Percentiles rank a stretch among this genome's conserved stretches.
These are phyloP conservation scores for Chloroceryle amazona DNA, from an alignment of 2,797 vertebrate species.

Conservation along the genomic window DNA sequence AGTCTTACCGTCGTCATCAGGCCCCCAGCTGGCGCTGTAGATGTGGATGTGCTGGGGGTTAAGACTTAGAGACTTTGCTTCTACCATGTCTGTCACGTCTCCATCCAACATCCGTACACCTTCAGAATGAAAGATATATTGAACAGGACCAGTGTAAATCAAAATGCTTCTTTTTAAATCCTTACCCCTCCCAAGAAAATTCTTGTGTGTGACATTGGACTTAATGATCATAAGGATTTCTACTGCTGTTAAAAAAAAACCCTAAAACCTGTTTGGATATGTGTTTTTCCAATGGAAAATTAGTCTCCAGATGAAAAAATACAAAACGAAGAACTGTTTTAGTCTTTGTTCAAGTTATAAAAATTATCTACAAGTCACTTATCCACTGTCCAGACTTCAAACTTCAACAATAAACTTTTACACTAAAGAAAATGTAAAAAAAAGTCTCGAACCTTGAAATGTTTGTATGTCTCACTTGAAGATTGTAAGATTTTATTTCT, in stretches of 20 bases:
- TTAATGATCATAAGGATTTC: background rate
- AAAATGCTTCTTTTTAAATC: background rate
- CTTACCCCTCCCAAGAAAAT: rapidly evolving
- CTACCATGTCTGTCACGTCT: constrained; percentile 98
- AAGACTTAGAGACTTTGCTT: constrained; percentile 95
- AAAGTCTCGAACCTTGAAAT: background rate
- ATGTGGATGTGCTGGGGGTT: constrained; percentile 97
- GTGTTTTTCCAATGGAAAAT: background rate
- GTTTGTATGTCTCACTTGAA: background rate
- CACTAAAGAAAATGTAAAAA: background rate
- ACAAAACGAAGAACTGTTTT: background rate
- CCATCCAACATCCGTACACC: constrained; percentile 98
- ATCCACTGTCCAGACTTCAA: background rate
- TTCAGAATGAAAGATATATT: constrained; percentile 63
- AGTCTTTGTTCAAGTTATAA: background rate
- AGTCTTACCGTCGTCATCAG: constrained; percentile 97
- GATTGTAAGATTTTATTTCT: background rate
- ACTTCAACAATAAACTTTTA: background rate
- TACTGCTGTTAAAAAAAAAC: background rate
- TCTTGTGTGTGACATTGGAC: background rate
- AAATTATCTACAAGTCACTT: background rate
- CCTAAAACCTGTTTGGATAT: background rate
- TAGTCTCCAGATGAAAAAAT: background rate
- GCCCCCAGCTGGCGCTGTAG: constrained; percentile 98
- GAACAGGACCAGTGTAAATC: background rate